Percentiles rank a stretch among this genome's conserved stretches.
phyloP scores from a whole-genome alignment of 2,888 invertebrate species.

The Tipula vernalis region DNA sequence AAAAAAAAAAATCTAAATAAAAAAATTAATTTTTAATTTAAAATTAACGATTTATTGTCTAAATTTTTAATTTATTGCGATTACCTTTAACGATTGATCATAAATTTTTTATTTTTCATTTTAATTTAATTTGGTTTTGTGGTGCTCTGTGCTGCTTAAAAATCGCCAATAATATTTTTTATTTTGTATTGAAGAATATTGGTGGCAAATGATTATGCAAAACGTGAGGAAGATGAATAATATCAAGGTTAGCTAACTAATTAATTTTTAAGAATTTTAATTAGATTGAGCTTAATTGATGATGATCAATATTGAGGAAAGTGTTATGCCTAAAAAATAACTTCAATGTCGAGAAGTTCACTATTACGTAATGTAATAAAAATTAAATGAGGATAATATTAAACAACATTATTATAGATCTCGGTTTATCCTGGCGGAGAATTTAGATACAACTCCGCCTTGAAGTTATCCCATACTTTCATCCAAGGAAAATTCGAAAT shows the following conservation, averaged over 20 bases:
- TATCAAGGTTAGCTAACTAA: background rate
- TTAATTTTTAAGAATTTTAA: too few relatives aligned
- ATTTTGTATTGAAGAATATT: background rate
- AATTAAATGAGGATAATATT: too few relatives aligned
- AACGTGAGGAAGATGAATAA: background rate
- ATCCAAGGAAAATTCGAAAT: too few relatives aligned
- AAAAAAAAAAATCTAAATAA: background rate
- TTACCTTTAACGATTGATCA: background rate
- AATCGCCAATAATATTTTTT: background rate
- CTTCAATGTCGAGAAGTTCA: too few relatives aligned
- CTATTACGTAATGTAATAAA: too few relatives aligned
- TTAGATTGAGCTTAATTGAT: too few relatives aligned
- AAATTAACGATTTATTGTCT: background rate
- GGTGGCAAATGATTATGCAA: background rate
- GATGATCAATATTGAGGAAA: too few relatives aligned
- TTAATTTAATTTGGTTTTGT: background rate
- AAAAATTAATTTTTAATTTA: background rate
- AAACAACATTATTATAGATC: too few relatives aligned
- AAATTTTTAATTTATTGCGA: background rate
- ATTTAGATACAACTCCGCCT: too few relatives aligned
- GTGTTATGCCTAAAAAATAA: too few relatives aligned
- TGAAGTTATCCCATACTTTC: too few relatives aligned
- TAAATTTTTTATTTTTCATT: background rate
- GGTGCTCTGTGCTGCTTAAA: background rate
- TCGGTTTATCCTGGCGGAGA: too few relatives aligned